phyloP scores from a whole-genome alignment of 2,888 invertebrate genomes.

The Plebejus melissa region DNA sequence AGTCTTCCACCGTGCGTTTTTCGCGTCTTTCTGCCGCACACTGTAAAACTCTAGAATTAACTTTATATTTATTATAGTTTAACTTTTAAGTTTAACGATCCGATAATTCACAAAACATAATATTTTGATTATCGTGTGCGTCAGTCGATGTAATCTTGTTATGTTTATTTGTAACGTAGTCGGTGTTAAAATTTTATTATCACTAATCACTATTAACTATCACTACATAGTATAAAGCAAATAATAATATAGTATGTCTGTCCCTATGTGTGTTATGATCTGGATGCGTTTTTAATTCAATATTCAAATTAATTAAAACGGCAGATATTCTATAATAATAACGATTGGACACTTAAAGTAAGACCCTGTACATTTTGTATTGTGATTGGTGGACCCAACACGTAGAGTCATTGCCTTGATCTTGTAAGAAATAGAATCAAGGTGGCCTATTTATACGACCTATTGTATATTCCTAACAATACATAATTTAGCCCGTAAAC shows the following conservation, averaged over 20 bases:
- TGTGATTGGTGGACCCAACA: not conserved
- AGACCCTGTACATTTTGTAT: not conserved
- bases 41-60: no score
- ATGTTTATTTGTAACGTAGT: not conserved
- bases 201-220: not conserved
- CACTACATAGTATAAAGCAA: not conserved
- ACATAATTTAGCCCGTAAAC: not conserved
- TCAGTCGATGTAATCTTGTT: not conserved
- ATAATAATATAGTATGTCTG: not conserved
- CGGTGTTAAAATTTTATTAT: not conserved
- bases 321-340: no score
- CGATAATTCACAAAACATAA: not conserved
- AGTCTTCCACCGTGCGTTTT: no score
- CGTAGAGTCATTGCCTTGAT: not conserved
- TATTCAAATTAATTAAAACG: no score
- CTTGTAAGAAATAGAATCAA: not conserved
- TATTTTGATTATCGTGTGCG: not conserved
- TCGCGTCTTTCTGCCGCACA: no score
- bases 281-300: no score
- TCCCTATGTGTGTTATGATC: not conserved
- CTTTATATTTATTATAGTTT: no score
- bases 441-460: conserved; percentile 5
- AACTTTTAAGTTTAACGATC: not conserved
- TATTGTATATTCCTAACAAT: conserved; percentile 10
- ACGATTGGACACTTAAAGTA: no score